Evolutionary conservation across 1,140 invertebrate genomes (phyloP), one percentile per base, ranked within the genome.

Genomic region (Drosophila saltans): DNA sequence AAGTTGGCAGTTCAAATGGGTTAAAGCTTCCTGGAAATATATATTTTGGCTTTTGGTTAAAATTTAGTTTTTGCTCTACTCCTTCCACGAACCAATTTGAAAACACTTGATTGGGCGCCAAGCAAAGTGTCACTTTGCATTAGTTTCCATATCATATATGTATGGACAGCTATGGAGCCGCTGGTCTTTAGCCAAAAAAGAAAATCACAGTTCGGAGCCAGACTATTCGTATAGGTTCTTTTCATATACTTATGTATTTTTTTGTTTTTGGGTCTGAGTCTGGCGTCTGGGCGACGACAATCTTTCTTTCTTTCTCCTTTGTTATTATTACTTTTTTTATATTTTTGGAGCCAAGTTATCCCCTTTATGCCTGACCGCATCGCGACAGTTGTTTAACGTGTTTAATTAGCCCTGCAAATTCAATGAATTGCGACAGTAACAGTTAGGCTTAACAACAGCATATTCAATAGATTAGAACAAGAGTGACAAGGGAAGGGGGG

Each of bases 41-140:
- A 62, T 60, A 58, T 69, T 60, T 73, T 57, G 67, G 10, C 57
- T 36, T 16, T 57, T 52, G 45, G 21, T 26, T 52, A 48, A 48
- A 52, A 24, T 52, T 10, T 10, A 2, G 7, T 10, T 40, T 40
- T 40, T 9, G 0, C 39, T 40, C 2, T 52, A 52, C 45, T 52
- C 62, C 62, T 90, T 88, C 84, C 72, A 83, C 80, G 85, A 88
- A 89, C 81, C 80, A 86, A 88, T 88, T 88, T 88, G 65, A 76
- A 78, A 91, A 91, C 90, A 91, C 90, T 91, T 89, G 90, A 91
- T 91, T 91, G 90, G 90, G 90, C 90, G 90, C 90, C 90, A 83
- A 85, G 79, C 72, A 80, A 91, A 77, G 73, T 80, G 80, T 89
- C 79, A 76, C 70, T 68, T 67, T 72, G 62, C 60, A 90, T 90